Evolutionary conservation across 1,140 invertebrate genomes (phyloP).

Genomic region (Drosophila nasuta): DNA sequence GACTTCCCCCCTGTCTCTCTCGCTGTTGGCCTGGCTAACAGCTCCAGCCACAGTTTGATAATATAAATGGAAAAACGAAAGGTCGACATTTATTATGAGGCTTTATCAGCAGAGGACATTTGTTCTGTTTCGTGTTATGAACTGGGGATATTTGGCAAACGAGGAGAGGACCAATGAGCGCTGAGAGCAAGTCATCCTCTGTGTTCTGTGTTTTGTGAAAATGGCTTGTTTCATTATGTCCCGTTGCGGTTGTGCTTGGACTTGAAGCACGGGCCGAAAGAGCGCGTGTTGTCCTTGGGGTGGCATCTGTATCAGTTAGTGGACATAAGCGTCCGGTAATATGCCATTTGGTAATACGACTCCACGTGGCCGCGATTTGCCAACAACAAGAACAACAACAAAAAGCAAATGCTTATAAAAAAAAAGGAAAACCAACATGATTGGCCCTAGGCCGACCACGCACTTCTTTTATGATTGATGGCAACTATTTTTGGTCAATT

Average conservation of each 20-base stretch:
- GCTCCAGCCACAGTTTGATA: constrained; percentile 63
- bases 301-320: constrained; percentile 79
- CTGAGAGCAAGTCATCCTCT: constrained; percentile 7
- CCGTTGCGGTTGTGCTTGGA: constrained; percentile 34
- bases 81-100: constrained; percentile 84
- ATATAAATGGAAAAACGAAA: constrained; percentile 85
- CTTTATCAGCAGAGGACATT: constrained; percentile 84
- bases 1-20: neutral
- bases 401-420: neutral
- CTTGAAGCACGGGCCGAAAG: constrained; percentile 10
- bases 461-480: constrained; percentile 16
- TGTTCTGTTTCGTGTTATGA: constrained; percentile 81
- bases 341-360: constrained; percentile 55
- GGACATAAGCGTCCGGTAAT: constrained; percentile 74
- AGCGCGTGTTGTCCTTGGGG: constrained; percentile 70
- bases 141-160: constrained; percentile 68
- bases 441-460: neutral
- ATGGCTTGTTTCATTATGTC: constrained; percentile 67
- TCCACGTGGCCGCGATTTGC: constrained; percentile 22
- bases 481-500: constrained; percentile 12
- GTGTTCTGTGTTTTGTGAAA: constrained; percentile 32
- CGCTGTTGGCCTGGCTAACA: neutral
- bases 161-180: neutral
- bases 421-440: neutral
- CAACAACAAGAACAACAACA: constrained; percentile 5